phyloP scores from a whole-genome alignment of 2,797 vertebrate species.

The Sebastiscus tertius region DNA sequence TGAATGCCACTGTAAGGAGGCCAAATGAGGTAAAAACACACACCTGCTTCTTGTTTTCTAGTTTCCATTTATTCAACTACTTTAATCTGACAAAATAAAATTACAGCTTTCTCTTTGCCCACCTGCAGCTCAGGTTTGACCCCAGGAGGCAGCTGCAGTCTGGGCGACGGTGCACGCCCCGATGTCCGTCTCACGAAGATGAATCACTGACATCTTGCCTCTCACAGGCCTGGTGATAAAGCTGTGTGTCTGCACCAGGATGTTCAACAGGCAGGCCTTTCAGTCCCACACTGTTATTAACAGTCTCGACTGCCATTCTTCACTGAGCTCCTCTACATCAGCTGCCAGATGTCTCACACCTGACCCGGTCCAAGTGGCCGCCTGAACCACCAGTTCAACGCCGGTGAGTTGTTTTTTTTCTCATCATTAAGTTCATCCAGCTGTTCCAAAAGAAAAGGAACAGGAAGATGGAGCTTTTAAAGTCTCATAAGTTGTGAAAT shows the following conservation, averaged over 20 bases:
- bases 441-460: slow-evolving; percentile 23
- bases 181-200: slow-evolving; percentile 5
- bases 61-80: slow-evolving; percentile 50
- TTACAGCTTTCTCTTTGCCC: slow-evolving; percentile 38
- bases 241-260: slow-evolving; percentile 16
- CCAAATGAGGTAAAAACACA: slow-evolving; percentile 40
- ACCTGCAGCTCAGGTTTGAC: slow-evolving; percentile 57
- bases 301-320: slow-evolving; percentile 22
- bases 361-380: slow-evolving; percentile 5
- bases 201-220: slow-evolving; percentile 21
- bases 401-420: neutral
- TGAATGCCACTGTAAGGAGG: neutral
- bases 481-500: slow-evolving; percentile 23
- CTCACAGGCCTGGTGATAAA: slow-evolving; percentile 15
- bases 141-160: slow-evolving; percentile 45
- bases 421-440: slow-evolving; percentile 27
- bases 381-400: neutral
- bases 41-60: slow-evolving; percentile 45
- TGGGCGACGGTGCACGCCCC: slow-evolving; percentile 30
- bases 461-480: neutral
- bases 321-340: neutral
- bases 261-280: neutral
- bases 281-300: slow-evolving; percentile 25
- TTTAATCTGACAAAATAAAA: slow-evolving; percentile 55
- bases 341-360: slow-evolving; percentile 49